Conservation (phyloP, 2,888 invertebrate species). For the Romanomermis culicivorax region DNA sequence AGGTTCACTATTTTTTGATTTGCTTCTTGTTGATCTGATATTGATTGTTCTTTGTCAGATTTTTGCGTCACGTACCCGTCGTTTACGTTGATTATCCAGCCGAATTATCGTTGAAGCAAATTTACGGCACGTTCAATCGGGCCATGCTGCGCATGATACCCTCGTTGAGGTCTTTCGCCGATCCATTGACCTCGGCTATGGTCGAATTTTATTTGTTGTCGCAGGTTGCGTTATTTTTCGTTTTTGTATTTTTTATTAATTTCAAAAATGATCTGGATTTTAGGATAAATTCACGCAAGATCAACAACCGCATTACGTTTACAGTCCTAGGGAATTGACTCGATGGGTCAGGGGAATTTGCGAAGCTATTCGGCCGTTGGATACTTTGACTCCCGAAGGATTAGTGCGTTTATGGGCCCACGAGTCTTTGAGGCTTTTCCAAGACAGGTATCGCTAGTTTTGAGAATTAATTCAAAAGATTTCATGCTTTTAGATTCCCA, state of each 20-base stretch:
- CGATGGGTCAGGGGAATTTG: conserved; percentile 98
- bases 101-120: conserved; percentile 78
- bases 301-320: conserved; percentile 99
- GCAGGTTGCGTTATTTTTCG: conserved; percentile 37
- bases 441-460: conserved; percentile 35
- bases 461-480: too few relatives aligned
- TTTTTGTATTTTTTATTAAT: background rate
- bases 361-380: conserved; percentile 85
- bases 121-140: conserved; percentile 93
- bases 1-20: conserved; percentile 36
- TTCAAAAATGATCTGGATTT: conserved; percentile 7
- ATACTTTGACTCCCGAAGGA: conserved; percentile 71
- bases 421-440: conserved; percentile 89
- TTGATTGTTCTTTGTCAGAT: conserved; percentile 21
- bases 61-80: conserved; percentile 74
- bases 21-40: conserved; percentile 1
- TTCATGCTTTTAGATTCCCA: background rate
- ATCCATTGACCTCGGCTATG: conserved; percentile 93
- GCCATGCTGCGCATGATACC: conserved; percentile 91
- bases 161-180: conserved; percentile 69
- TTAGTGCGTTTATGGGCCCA: conserved; percentile 97
- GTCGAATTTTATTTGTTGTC: conserved; percentile 89
- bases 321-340: conserved; percentile 92
- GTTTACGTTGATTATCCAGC: conserved; percentile 99
- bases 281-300: conserved; percentile 88